A percentile compares a stretch with the other conserved stretches of the same genome.
Conservation (phyloP, 1,140 invertebrate species). For the Ganaspis sp. region DNA sequence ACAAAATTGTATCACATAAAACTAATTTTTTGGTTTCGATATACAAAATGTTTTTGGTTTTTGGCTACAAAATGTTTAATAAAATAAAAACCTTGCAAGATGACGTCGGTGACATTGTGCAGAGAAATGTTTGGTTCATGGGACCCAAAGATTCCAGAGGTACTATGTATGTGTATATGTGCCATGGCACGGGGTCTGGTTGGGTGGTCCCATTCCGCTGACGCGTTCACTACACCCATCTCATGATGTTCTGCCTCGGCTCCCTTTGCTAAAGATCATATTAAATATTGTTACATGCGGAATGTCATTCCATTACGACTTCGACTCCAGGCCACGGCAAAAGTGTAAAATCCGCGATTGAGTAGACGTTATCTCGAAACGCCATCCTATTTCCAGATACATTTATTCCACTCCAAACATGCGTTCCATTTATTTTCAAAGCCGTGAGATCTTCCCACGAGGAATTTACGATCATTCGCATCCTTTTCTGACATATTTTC, state of each 20-base stretch:
- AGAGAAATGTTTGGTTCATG: constrained; percentile 61
- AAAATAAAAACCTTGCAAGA: not conserved
- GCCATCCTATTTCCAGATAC: constrained; percentile 5
- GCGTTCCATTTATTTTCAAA: constrained; percentile 6
- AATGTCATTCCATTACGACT: constrained; percentile 62
- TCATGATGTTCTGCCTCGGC: constrained; percentile 67
- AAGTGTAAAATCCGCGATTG: constrained; percentile 25
- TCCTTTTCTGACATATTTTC: not conserved
- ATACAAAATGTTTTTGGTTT: no score
- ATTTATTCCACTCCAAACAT: not conserved
- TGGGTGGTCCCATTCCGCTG: constrained; percentile 74
- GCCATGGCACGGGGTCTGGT: constrained; percentile 68
- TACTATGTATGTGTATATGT: constrained; percentile 58
- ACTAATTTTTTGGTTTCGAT: no score
- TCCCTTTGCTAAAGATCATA: constrained; percentile 71
- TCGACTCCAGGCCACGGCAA: constrained; percentile 38
- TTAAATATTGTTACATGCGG: constrained; percentile 72
- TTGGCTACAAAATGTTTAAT: no score
- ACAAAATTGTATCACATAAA: no score
- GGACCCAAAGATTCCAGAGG: constrained; percentile 62
- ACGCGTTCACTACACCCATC: constrained; percentile 73
- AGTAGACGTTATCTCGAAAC: constrained; percentile 20
- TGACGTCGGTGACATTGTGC: constrained; percentile 47
- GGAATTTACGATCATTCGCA: not conserved
- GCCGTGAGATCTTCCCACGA: constrained; percentile 5